Evolutionary conservation across 2,888 invertebrate genomes (phyloP).

Genomic region (Mystacides longicornis): DNA sequence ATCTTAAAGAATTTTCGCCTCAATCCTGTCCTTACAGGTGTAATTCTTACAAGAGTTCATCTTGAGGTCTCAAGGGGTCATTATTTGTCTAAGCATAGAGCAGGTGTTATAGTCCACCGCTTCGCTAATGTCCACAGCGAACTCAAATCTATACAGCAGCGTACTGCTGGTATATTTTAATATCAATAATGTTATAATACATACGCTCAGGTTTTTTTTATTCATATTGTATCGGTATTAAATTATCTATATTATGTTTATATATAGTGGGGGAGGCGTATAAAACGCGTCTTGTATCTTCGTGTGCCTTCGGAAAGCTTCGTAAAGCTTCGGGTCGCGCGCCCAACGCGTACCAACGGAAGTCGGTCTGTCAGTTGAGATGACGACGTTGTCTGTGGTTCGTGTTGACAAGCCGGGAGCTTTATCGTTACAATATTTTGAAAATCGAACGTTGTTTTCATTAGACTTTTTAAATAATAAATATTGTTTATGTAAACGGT

Average conservation of each 20-base stretch:
- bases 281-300: too few relatives aligned
- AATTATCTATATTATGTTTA: background rate
- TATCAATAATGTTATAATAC: too few relatives aligned
- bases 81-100: too few relatives aligned
- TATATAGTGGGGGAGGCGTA: constrained; percentile 33
- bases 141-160: too few relatives aligned
- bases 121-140: background rate
- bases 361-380: constrained; percentile 30
- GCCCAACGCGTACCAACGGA: constrained; percentile 26
- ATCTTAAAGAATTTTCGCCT: too few relatives aligned
- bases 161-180: too few relatives aligned
- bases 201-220: too few relatives aligned
- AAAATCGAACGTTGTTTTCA: constrained; percentile 10
- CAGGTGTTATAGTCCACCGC: background rate
- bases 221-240: too few relatives aligned
- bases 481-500: background rate
- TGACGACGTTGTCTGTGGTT: constrained; percentile 31
- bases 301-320: constrained; percentile 36
- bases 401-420: constrained; percentile 17
- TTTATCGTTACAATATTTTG: constrained; percentile 14
- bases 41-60: background rate
- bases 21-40: background rate
- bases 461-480: constrained; percentile 7
- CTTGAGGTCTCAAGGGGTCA: background rate
- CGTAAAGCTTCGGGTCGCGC: constrained; percentile 30